Percentiles rank a stretch among this genome's conserved stretches.
Conservation (phyloP, 2,888 invertebrate species). For the Halictus quadricinctus region DNA sequence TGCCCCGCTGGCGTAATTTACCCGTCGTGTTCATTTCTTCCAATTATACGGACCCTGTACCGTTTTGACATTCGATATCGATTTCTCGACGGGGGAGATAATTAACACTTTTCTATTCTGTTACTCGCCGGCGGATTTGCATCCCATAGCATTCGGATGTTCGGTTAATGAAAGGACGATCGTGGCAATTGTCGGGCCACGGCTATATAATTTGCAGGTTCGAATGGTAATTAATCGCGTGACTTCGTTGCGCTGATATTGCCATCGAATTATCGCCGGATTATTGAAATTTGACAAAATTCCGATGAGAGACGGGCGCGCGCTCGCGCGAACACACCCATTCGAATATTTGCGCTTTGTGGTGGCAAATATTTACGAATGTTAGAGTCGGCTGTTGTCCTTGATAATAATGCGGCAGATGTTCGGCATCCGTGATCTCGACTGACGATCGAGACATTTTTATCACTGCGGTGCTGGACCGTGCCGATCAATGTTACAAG, state of each 20-base stretch:
- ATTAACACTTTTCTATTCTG: conserved; percentile 7
- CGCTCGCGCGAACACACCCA: background rate
- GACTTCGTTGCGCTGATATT: conserved; percentile 46
- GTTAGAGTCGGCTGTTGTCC: conserved; percentile 15
- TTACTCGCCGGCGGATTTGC: background rate
- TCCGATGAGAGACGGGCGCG: conserved; percentile 15
- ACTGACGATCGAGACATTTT: background rate
- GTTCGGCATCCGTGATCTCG: background rate
- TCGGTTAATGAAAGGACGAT: conserved; percentile 29
- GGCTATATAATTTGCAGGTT: conserved; percentile 56
- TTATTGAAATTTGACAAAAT: conserved; percentile 60
- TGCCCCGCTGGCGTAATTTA: background rate
- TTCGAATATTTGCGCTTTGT: conserved; percentile 5
- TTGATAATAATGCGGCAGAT: conserved; percentile 33
- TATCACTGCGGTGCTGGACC: background rate
- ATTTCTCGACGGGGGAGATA: background rate
- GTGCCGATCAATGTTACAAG: conserved; percentile 8
- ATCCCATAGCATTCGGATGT: conserved; percentile 1
- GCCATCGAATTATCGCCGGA: conserved; percentile 50
- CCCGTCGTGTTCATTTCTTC: background rate
- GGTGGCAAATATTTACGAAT: conserved; percentile 37
- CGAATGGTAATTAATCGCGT: conserved; percentile 56
- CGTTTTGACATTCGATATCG: background rate
- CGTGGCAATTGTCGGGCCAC: conserved; percentile 18
- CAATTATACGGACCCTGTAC: background rate